Percentiles rank a stretch among this genome's conserved stretches.
These are phyloP conservation scores for Pelosia muscerda DNA, from an alignment of 2,888 invertebrate species.

Conservation along the genomic window DNA sequence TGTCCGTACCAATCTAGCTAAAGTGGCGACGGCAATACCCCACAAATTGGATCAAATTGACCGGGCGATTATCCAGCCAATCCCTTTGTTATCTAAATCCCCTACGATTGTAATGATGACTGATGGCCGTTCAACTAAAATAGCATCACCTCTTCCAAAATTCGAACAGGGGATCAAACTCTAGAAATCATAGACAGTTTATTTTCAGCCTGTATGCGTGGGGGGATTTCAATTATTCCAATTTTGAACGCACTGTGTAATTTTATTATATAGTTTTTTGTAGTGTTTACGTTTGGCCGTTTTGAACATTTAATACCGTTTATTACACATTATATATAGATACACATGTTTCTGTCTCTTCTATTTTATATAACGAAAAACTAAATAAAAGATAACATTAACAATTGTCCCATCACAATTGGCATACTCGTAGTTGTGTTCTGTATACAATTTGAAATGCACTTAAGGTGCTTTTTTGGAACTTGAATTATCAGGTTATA, in stretches of 20 bases:
- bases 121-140: slow-evolving; percentile 52
- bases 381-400: too few relatives aligned
- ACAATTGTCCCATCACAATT: too few relatives aligned
- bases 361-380: too few relatives aligned
- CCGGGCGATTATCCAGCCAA: slow-evolving; percentile 56
- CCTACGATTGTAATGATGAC: slow-evolving; percentile 66
- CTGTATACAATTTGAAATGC: too few relatives aligned
- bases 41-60: slow-evolving; percentile 82
- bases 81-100: slow-evolving; percentile 64
- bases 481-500: too few relatives aligned
- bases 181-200: slow-evolving; percentile 25
- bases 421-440: too few relatives aligned
- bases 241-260: not conserved
- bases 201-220: slow-evolving; percentile 26
- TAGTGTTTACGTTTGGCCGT: too few relatives aligned
- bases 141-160: slow-evolving; percentile 24
- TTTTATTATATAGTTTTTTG: too few relatives aligned
- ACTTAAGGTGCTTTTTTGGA: too few relatives aligned
- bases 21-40: slow-evolving; percentile 63
- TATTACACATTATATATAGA: too few relatives aligned
- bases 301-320: too few relatives aligned
- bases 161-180: slow-evolving; percentile 18
- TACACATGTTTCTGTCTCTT: too few relatives aligned
- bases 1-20: slow-evolving; percentile 66
- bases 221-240: not conserved